Percentiles rank a stretch among this genome's conserved stretches.
These are phyloP conservation scores for Callaeas wilsoni DNA, from an alignment of 2,113 vertebrate genomes.

Conservation along the genomic window DNA sequence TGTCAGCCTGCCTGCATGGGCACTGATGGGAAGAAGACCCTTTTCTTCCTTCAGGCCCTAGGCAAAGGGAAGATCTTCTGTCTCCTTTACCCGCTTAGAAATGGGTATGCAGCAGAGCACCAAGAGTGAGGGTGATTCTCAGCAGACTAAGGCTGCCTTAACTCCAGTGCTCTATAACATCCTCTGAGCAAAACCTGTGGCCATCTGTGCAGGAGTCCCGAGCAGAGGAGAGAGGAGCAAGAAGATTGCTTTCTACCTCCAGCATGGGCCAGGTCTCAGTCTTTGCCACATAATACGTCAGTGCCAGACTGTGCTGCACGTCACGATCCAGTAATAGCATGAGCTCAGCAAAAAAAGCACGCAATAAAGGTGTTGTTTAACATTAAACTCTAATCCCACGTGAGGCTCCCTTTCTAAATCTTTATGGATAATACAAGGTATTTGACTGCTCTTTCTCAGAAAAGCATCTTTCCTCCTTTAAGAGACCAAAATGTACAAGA, in stretches of 20 bases:
- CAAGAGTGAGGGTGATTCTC: background rate
- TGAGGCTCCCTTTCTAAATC: background rate
- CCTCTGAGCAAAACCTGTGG: fast-evolving
- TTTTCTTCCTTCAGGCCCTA: background rate
- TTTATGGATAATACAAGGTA: background rate
- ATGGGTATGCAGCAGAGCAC: background rate
- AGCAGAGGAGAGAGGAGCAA: background rate
- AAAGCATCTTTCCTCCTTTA: background rate
- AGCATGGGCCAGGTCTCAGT: background rate
- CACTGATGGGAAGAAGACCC: background rate
- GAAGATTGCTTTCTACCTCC: background rate
- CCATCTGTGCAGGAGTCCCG: background rate
- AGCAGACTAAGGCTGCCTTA: background rate
- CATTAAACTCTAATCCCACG: background rate
- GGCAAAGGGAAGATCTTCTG: background rate
- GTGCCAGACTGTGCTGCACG: background rate
- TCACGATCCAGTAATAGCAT: background rate
- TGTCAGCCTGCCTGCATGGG: background rate
- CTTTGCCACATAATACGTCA: background rate
- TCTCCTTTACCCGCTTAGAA: background rate
- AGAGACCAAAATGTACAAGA: background rate
- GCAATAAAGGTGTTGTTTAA: background rate
- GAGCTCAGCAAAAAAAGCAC: background rate
- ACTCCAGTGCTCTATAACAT: background rate
- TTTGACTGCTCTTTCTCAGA: background rate